phyloP scores from a whole-genome alignment of 2,797 vertebrate genomes.

The Vireo griseus region DNA sequence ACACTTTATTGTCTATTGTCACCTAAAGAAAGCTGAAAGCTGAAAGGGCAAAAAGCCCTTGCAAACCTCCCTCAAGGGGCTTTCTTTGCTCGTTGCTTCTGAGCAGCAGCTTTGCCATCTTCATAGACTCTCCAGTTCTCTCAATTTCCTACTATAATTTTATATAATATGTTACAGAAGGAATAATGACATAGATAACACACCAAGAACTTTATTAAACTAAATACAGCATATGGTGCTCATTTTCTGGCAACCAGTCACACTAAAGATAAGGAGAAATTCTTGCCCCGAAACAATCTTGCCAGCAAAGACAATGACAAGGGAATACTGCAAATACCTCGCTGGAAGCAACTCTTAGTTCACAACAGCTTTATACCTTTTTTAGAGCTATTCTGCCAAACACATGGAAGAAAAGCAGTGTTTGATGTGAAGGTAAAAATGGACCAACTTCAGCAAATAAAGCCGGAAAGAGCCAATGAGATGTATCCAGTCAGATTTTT shows the following conservation, averaged over 20 bases:
- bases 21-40: not conserved
- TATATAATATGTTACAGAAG: not conserved
- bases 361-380: not conserved
- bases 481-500: not conserved
- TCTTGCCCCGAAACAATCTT: not conserved
- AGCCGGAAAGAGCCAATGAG: not conserved
- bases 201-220: not conserved
- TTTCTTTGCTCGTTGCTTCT: not conserved
- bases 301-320: not conserved
- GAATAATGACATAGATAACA: not conserved
- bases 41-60: not conserved
- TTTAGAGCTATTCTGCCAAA: not conserved
- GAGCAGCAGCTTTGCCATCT: not conserved
- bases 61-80: not conserved
- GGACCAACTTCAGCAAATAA: not conserved
- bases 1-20: not conserved
- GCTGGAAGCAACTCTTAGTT: not conserved
- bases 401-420: not conserved
- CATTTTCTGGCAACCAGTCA: not conserved
- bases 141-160: not conserved
- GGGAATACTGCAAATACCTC: not conserved
- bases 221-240: not conserved
- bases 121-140: not conserved
- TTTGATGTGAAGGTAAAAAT: not conserved
- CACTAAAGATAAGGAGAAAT: not conserved